Percentiles rank a stretch among this genome's conserved stretches.
phyloP scores from a whole-genome alignment of 64 coral and sea anemone species.

The Orbicella faveolata region DNA sequence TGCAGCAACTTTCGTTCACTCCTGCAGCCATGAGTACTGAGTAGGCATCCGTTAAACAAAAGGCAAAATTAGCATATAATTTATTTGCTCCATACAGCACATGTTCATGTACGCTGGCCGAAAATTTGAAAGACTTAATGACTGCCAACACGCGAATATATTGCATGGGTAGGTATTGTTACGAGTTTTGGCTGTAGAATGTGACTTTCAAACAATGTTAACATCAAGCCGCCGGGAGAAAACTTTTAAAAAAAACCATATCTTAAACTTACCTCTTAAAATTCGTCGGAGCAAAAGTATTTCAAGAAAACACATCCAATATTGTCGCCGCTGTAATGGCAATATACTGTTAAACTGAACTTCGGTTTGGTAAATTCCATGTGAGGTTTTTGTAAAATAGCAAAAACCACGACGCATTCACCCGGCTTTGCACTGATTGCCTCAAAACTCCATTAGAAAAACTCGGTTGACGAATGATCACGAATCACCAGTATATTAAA shows the following conservation, averaged over 20 bases:
- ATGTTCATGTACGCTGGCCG: neutral
- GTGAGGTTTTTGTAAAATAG: neutral
- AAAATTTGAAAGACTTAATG: neutral
- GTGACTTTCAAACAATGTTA: neutral
- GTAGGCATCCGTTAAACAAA: neutral
- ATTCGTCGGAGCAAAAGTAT: conserved; percentile 32
- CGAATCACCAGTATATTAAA: neutral
- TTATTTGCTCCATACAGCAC: neutral
- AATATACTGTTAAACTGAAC: neutral
- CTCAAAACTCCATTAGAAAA: neutral
- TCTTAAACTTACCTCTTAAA: conserved; percentile 9
- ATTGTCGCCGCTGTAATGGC: neutral
- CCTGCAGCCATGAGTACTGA: neutral
- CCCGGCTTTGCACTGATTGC: neutral
- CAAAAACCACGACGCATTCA: neutral
- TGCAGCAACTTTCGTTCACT: neutral
- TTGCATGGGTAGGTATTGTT: neutral
- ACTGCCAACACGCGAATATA: neutral
- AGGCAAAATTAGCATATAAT: neutral
- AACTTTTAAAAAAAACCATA: neutral
- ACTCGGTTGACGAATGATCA: neutral
- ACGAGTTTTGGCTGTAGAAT: neutral
- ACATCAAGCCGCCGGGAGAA: neutral
- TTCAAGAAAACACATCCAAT: conserved; percentile 52
- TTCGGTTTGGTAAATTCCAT: conserved; percentile 1